Percentiles rank a stretch among this genome's conserved stretches.
Conservation (phyloP, 2,797 vertebrate species). For the Enteromius trimaculatus region DNA sequence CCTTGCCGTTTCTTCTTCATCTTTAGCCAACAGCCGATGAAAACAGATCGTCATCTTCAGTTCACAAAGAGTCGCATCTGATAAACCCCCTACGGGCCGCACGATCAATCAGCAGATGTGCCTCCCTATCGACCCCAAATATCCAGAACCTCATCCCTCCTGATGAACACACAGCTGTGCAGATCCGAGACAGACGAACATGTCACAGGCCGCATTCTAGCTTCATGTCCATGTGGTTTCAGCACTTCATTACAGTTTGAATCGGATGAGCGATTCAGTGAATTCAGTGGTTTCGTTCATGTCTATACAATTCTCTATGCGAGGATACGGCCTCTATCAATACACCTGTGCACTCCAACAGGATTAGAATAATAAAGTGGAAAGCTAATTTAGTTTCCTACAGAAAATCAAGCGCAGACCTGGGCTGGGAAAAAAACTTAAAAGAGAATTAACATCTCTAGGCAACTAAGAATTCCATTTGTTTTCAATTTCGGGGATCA, state of each 20-base stretch:
- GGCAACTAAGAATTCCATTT: not conserved
- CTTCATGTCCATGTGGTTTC: not conserved
- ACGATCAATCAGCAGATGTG: constrained; percentile 76
- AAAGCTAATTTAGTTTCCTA: constrained; percentile 6
- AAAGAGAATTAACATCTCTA: constrained; percentile 3
- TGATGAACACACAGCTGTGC: not conserved
- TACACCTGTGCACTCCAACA: not conserved
- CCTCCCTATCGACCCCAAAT: constrained; percentile 72
- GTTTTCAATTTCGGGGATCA: not conserved
- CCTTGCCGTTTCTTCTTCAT: constrained; percentile 70
- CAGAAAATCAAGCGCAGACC: not conserved
- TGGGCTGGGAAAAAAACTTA: not conserved
- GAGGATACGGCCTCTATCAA: not conserved
- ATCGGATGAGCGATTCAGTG: not conserved
- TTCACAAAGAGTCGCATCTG: constrained; percentile 75
- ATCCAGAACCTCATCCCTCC: constrained; percentile 48
- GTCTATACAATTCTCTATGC: not conserved
- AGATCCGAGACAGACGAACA: constrained; percentile 21
- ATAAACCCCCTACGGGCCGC: constrained; percentile 71
- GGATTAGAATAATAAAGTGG: not conserved
- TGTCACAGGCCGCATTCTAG: constrained; percentile 1
- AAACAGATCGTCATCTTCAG: constrained; percentile 71
- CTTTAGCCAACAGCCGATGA: constrained; percentile 58
- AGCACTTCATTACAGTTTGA: not conserved
- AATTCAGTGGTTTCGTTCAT: not conserved